Evolutionary conservation across 1,140 invertebrate genomes (phyloP), one percentile per base, ranked within the genome.

Genomic region (Polypedilum vanderplanki): DNA sequence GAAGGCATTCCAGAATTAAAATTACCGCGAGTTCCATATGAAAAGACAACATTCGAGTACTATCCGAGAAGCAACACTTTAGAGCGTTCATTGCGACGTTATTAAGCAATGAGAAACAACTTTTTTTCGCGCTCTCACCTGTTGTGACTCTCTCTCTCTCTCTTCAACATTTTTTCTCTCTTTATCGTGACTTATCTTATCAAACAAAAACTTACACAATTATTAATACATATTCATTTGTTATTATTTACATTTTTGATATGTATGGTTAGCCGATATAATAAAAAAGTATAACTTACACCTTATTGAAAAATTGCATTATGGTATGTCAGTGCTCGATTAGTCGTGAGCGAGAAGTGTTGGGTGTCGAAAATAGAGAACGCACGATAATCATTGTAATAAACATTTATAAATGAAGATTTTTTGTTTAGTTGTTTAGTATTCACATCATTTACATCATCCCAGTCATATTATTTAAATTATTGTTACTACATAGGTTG

Each of bases 331-430:
- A n/a, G 46, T 57, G 46, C 46, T 57, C 46, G n/a, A n/a, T 57
- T n/a, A 57, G 46, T 57, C 46, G n/a, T 57, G 12, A 57, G n/a
- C 46, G 46, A n/a, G 46, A 57, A 57, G 46, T 57, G 46, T 57
- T 15, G 46, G 46, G n/a, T 12, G 46, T n/a, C n/a, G 46, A 57
- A 12, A 57, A n/a, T 12, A 3, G 7, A 15, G 46, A 0, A 3
- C 12, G n/a, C 10, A 9, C 8, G 15, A 46, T 46, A 46, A 46
- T 46, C 15, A 33, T 46, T 57, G 46, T 12, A 57, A 57, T 4
- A 57, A 57, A 57, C 12, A 57, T 57, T n/a, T 10, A 41, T 7
- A 41, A 41, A 41, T 46, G 8, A 46, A 46, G 8, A 12, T 46
- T 46, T 46, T 12, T 57, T 46, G 9, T 57, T 57, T 57, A n/a